Conservation (phyloP, 2,113 vertebrate species). For the Patagioenas fasciata region DNA sequence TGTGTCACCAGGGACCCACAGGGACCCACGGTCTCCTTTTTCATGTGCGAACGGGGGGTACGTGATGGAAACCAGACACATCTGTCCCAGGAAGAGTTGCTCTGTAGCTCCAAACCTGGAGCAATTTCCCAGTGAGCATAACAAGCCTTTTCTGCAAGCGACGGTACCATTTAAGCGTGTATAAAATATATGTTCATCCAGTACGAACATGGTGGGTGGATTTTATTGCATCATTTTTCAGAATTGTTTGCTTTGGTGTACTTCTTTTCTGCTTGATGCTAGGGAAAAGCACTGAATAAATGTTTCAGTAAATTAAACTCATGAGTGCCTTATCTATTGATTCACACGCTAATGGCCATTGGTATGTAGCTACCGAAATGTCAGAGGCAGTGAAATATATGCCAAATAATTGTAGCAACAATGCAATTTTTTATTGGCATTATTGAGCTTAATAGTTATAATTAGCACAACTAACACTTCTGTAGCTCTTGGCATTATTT, state of each 20-base stretch:
- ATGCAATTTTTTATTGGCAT: background rate
- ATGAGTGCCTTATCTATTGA: background rate
- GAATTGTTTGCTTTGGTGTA: background rate
- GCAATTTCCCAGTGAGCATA: background rate
- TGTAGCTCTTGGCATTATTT: background rate
- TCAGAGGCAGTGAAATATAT: background rate
- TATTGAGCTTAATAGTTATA: background rate
- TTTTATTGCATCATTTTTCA: background rate
- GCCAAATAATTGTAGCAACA: background rate
- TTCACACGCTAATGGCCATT: background rate
- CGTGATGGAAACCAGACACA: background rate
- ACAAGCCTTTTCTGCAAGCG: background rate
- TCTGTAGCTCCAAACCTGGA: background rate
- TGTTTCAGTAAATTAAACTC: background rate
- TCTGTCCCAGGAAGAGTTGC: background rate
- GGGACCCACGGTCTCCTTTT: rapidly evolving
- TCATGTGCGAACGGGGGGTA: rapidly evolving
- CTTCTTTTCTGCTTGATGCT: background rate
- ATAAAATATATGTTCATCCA: background rate
- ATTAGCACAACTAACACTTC: background rate
- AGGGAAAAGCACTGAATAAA: background rate
- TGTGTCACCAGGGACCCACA: background rate
- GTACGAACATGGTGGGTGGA: background rate
- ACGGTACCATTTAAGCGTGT: background rate
- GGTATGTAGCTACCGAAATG: background rate